Conservation (phyloP, 2,113 vertebrate species). For the human region DNA sequence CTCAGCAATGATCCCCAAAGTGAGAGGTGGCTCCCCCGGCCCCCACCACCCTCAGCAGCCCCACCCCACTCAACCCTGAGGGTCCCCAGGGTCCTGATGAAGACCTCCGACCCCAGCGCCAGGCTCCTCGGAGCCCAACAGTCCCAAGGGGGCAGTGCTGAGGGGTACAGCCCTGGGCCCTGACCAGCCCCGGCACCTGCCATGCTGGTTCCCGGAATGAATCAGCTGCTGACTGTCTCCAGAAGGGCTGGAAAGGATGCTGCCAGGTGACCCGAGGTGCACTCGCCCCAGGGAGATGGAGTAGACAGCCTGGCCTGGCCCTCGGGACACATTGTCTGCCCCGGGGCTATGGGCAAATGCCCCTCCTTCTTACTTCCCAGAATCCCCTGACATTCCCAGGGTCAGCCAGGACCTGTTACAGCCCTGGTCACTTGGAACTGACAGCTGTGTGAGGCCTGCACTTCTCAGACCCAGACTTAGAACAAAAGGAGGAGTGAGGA, state of each 20-base stretch:
- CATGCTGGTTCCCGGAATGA: fast-evolving
- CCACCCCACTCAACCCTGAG: no score
- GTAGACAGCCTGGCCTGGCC: fast-evolving
- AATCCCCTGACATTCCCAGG: not conserved
- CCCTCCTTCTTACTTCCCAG: not conserved
- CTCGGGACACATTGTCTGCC: not conserved
- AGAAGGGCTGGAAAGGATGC: not conserved
- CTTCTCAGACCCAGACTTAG: not conserved
- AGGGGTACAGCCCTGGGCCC: no score
- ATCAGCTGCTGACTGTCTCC: fast-evolving
- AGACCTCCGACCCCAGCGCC: no score
- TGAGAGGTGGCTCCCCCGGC: no score
- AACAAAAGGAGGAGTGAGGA: fast-evolving
- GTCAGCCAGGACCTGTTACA: no score
- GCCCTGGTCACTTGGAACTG: fast-evolving
- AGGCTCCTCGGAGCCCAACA: no score
- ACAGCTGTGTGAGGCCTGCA: fast-evolving
- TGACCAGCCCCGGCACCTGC: not conserved
- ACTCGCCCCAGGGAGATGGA: fast-evolving
- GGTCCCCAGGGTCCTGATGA: no score
- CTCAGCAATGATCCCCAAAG: no score
- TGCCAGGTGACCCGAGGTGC: not conserved
- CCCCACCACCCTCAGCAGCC: no score
- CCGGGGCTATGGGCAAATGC: not conserved
- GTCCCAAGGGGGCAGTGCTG: no score